Percentiles rank a stretch among this genome's conserved stretches.
These are phyloP conservation scores for Drosophila burlai DNA, from an alignment of 1,140 invertebrate genomes.

Conservation along the genomic window DNA sequence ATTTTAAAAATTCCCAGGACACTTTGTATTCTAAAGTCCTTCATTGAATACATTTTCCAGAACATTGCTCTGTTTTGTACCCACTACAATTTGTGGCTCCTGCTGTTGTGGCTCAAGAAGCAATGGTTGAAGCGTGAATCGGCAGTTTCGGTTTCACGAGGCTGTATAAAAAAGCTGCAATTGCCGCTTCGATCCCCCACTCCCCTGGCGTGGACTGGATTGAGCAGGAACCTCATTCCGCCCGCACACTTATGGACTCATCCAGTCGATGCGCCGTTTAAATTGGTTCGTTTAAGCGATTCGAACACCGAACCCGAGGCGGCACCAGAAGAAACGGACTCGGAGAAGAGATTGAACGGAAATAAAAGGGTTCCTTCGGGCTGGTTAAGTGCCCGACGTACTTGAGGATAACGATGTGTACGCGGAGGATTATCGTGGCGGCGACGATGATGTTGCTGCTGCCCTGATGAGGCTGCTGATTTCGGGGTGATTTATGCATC, in stretches of 20 bases:
- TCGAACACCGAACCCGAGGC: conserved; percentile 41
- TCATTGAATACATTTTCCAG: conserved; percentile 15
- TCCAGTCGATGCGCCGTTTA: conserved; percentile 61
- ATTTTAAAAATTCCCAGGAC: neutral
- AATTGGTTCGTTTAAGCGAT: conserved; percentile 78
- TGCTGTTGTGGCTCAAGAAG: conserved; percentile 56
- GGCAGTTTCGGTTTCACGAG: conserved; percentile 82
- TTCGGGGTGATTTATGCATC: conserved; percentile 79
- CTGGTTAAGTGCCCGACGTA: conserved; percentile 73
- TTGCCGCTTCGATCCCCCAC: conserved; percentile 19
- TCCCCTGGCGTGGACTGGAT: conserved; percentile 56
- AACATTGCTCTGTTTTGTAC: conserved; percentile 34
- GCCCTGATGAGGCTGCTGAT: conserved; percentile 69
- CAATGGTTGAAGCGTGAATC: conserved; percentile 79
- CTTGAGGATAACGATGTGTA: conserved; percentile 78
- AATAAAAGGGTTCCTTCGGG: conserved; percentile 54
- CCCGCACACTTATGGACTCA: conserved; percentile 26
- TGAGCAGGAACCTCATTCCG: conserved; percentile 46
- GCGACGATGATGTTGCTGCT: conserved; percentile 34
- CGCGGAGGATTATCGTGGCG: conserved; percentile 52
- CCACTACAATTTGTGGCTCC: conserved; percentile 63
- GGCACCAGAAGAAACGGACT: conserved; percentile 62
- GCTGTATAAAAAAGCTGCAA: conserved; percentile 49
- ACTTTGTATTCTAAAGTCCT: neutral
- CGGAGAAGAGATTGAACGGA: conserved; percentile 41